Conservation (phyloP, 1,140 invertebrate genomes). For the Steinernema khuongi region DNA sequence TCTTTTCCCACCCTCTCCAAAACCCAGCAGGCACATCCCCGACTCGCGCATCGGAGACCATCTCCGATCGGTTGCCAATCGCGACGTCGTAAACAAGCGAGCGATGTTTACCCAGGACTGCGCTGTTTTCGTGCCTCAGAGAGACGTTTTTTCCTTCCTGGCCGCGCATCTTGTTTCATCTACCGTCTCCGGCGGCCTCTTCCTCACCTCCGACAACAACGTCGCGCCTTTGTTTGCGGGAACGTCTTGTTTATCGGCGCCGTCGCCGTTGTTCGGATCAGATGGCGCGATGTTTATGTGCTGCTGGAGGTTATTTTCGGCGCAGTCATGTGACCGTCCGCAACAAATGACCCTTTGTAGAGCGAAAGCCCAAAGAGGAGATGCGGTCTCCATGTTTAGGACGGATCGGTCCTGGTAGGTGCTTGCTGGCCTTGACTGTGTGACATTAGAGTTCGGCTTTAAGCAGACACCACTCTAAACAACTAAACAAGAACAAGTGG, state of each 20-base stretch:
- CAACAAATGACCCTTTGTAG: constrained; percentile 9
- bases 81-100: background rate
- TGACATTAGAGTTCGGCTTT: no score
- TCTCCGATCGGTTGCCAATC: constrained; percentile 1
- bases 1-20: no score
- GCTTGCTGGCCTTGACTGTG: no score
- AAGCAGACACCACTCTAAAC: no score
- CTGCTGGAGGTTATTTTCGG: background rate
- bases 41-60: background rate
- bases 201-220: background rate
- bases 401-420: no score
- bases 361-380: background rate
- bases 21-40: no score
- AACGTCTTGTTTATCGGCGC: background rate
- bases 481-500: no score
- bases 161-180: constrained; percentile 5
- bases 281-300: constrained; percentile 14
- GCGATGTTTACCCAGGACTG: background rate
- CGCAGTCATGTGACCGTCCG: constrained; percentile 4
- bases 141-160: background rate
- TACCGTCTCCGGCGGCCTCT: background rate
- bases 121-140: background rate
- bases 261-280: constrained; percentile 1
- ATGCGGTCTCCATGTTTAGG: background rate
- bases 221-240: constrained; percentile 1